Evolutionary conservation across 2,888 invertebrate species (phyloP).

Genomic region (Drosophila acutilabella): DNA sequence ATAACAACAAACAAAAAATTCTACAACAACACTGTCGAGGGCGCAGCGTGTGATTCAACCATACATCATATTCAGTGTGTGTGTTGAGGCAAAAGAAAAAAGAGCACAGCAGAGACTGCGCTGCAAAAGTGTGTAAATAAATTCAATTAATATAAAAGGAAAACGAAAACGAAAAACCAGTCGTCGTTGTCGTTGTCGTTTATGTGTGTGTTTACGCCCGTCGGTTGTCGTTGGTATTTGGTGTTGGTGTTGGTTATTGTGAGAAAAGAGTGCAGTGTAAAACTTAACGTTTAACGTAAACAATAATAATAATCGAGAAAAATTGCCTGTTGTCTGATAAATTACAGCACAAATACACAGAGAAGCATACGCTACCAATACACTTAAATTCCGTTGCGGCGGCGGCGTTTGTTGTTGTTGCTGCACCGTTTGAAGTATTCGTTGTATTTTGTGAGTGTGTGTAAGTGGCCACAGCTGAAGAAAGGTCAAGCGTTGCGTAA

Average conservation of each 20-base stretch:
- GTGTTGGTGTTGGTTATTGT: slow-evolving; percentile 19
- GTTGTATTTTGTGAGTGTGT: slow-evolving; percentile 21
- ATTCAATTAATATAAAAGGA: slow-evolving; percentile 64
- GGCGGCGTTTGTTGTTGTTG: slow-evolving; percentile 37
- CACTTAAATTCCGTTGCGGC: slow-evolving; percentile 20
- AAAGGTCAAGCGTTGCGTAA: slow-evolving; percentile 79
- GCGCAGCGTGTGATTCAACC: slow-evolving; percentile 46
- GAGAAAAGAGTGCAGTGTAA: slow-evolving; percentile 57
- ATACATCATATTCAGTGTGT: slow-evolving; percentile 5
- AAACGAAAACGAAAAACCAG: slow-evolving; percentile 53
- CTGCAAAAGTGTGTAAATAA: slow-evolving; percentile 65
- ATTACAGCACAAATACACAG: slow-evolving; percentile 38
- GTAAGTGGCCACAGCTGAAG: slow-evolving; percentile 46
- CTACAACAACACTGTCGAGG: slow-evolving; percentile 29
- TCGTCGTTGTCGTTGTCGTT: slow-evolving; percentile 22
- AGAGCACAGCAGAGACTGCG: slow-evolving; percentile 46
- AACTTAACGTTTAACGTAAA: slow-evolving; percentile 54
- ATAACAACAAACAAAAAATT: slow-evolving; percentile 52
- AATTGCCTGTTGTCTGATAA: slow-evolving; percentile 53
- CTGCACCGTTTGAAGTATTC: slow-evolving; percentile 34
- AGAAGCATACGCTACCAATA: slow-evolving; percentile 20
- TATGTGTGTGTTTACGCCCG: slow-evolving; percentile 18
- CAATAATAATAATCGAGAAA: slow-evolving; percentile 52
- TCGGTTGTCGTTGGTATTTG: slow-evolving; percentile 11
- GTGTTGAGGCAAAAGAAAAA: slow-evolving; percentile 18